A percentile compares a stretch with the other conserved stretches of the same genome.
These are phyloP conservation scores for Anguilla rostrata DNA, from an alignment of 2,113 vertebrate genomes.

Conservation along the genomic window DNA sequence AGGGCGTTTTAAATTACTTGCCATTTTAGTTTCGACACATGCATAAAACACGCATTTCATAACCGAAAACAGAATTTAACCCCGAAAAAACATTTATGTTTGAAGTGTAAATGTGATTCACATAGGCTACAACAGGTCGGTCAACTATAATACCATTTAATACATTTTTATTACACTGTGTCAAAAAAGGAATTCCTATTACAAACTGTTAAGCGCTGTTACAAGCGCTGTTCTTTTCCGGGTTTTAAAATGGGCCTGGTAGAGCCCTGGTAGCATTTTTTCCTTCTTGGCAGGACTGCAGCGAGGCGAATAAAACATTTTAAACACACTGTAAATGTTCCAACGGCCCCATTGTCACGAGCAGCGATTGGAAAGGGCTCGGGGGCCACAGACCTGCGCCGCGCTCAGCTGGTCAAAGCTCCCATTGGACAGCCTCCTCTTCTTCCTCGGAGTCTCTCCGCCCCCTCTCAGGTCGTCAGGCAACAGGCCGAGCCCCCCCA, in stretches of 20 bases:
- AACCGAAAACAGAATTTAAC: too few relatives aligned
- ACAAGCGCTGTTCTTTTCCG: not conserved
- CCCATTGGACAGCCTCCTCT: slow-evolving; percentile 62
- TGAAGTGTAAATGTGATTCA: not conserved
- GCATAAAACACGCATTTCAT: too few relatives aligned
- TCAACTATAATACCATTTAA: not conserved
- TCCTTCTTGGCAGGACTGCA: not conserved
- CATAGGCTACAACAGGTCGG: not conserved
- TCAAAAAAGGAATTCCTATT: not conserved
- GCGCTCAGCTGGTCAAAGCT: slow-evolving; percentile 51
- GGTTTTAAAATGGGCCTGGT: not conserved
- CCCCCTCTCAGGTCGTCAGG: slow-evolving; percentile 67
- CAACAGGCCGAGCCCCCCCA: slow-evolving; percentile 72
- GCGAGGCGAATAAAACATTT: not conserved
- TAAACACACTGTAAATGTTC: not conserved
- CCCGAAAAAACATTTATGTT: not conserved
- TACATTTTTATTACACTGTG: not conserved
- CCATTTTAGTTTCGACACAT: too few relatives aligned
- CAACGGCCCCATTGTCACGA: not conserved
- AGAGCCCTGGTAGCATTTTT: not conserved
- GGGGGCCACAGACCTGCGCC: slow-evolving; percentile 21
- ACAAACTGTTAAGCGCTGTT: too few relatives aligned
- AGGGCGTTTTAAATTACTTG: too few relatives aligned
- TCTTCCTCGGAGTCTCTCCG: slow-evolving; percentile 62
- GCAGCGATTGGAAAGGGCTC: not conserved